Evolutionary conservation across 2,797 vertebrate genomes (phyloP), one percentile per base, ranked within the genome.

Genomic region (Sebastes matsubarae): DNA sequence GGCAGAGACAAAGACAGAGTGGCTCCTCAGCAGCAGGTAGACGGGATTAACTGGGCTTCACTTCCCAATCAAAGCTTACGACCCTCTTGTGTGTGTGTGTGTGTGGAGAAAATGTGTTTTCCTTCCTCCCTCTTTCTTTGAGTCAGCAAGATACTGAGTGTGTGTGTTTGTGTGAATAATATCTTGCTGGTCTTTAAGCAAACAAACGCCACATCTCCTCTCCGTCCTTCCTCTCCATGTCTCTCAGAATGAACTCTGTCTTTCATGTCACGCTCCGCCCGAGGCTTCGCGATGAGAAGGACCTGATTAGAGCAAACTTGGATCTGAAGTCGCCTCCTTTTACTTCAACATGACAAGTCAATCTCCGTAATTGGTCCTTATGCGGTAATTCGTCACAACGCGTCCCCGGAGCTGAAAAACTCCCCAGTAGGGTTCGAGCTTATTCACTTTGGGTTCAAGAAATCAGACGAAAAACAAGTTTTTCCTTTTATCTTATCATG

Each of bases 291-390:
- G 1, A 68, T 9, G 30, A 80, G 66, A 86, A 67, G 25, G n/a
- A 61, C 66, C 73, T 25, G 79, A 87, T 82, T 80, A 70, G 52
- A 79, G 67, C 59, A 65, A 81, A 83, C 77, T 57, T 12, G 25
- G 65, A 81, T 77, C 70, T 76, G 65, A 85, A 86, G 63, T 68
- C 13, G 27, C n/a, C 69, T 42, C 38, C 75, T 86, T 84, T 22
- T 70, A 25, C 78, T 78, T 71, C 14, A 20, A 61, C 76, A 8
- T 30, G 66, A 89, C 84, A 66, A 80, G 72, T 80, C 50, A 10
- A 54, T 78, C 14, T 79, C 75, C 73, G 63, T 83, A 87, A 90
- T 85, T 87, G 79, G 80, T 79, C 83, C 85, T 84, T 16, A 1
- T 57, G 79, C 8, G 6, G 60, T 57, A 78, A 72, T 84, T 87